Conservation (phyloP, 2,113 vertebrate species). For the Rhinolophus sinicus region DNA sequence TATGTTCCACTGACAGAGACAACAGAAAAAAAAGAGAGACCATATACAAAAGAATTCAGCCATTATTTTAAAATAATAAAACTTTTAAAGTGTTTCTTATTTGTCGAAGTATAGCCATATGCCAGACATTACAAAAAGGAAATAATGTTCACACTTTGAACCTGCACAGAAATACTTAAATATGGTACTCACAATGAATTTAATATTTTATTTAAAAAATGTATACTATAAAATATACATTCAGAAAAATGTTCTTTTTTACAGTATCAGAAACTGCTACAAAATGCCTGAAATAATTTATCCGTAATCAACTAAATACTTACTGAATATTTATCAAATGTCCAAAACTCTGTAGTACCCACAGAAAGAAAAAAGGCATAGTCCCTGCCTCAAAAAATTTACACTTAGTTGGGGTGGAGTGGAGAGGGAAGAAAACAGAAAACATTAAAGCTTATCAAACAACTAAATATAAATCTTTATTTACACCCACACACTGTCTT, state of each 20-base stretch:
- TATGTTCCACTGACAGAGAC: not conserved
- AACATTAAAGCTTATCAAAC: slow-evolving; percentile 18
- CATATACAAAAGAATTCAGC: not conserved
- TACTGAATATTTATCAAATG: not conserved
- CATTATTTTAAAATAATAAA: slow-evolving; percentile 10
- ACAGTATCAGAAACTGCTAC: not conserved
- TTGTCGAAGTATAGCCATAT: not conserved
- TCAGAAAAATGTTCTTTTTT: not conserved
- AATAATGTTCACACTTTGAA: not conserved
- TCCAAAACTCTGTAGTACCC: not conserved
- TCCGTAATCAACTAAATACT: not conserved
- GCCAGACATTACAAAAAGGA: not conserved
- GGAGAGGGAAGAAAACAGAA: not conserved
- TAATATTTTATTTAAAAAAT: not conserved
- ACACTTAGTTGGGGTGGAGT: not conserved
- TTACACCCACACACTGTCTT: not conserved
- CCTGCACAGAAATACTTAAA: slow-evolving; percentile 3
- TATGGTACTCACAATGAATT: not conserved
- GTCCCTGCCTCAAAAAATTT: not conserved
- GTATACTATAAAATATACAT: not conserved
- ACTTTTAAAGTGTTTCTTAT: not conserved
- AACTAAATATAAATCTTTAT: not conserved
- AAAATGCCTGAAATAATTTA: slow-evolving; percentile 18
- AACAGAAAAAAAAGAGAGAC: not conserved
- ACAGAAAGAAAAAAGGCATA: slow-evolving; percentile 23